phyloP scores from a whole-genome alignment of 1,140 invertebrate genomes.

The Pogonomyrmex californicus region DNA sequence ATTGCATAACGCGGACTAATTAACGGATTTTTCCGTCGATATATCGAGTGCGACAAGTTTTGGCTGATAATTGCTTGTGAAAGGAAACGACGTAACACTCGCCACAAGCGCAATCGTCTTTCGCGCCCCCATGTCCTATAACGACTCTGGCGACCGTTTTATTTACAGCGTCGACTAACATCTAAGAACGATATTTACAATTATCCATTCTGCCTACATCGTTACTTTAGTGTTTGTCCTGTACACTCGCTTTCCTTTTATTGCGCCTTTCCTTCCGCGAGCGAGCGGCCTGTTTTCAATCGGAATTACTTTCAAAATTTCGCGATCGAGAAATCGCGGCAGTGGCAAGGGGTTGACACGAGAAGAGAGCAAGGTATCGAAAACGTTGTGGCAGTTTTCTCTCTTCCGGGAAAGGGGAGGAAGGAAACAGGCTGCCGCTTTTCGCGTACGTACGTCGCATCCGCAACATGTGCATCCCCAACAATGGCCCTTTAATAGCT shows the following conservation, averaged over 20 bases:
- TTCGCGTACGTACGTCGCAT: slow-evolving; percentile 24
- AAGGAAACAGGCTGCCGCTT: slow-evolving; percentile 31
- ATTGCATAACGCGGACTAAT: slow-evolving; percentile 29
- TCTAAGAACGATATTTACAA: slow-evolving; percentile 83
- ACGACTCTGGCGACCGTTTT: slow-evolving; percentile 71
- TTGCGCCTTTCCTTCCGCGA: slow-evolving; percentile 60
- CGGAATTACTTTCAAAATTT: slow-evolving; percentile 54
- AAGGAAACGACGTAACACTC: slow-evolving; percentile 32
- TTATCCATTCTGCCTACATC: slow-evolving; percentile 47
- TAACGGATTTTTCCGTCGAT: neutral
- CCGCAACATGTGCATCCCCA: slow-evolving; percentile 43
- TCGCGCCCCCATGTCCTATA: slow-evolving; percentile 69
- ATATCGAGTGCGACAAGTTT: neutral
- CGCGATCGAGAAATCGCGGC: slow-evolving; percentile 17
- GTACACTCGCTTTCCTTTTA: slow-evolving; percentile 70
- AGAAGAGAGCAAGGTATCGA: slow-evolving; percentile 5
- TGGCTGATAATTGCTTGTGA: slow-evolving; percentile 20
- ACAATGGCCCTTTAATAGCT: slow-evolving; percentile 71
- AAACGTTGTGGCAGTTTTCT: neutral
- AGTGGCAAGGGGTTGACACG: slow-evolving; percentile 17
- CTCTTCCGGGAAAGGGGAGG: neutral
- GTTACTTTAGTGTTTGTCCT: slow-evolving; percentile 60
- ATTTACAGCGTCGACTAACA: slow-evolving; percentile 81
- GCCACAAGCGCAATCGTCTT: slow-evolving; percentile 69
- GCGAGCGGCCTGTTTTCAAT: slow-evolving; percentile 33